phyloP scores from a whole-genome alignment of 2,113 vertebrate species.

The Aphyosemion australe region DNA sequence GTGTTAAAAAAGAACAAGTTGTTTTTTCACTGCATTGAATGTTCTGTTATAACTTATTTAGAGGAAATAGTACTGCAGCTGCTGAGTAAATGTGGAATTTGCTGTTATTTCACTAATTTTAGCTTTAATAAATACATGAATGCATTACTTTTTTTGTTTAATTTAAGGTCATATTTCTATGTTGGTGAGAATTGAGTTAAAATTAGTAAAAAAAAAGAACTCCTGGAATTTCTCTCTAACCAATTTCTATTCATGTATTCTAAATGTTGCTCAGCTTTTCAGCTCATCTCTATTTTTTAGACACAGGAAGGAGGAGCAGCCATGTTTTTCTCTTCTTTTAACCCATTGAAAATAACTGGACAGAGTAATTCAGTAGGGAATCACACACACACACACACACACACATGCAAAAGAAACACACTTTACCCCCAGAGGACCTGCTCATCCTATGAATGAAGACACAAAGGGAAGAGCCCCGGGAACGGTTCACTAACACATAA shows the following conservation, averaged over 20 bases:
- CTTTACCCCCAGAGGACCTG: constrained; percentile 54
- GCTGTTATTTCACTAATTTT: no score
- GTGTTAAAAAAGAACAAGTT: no score
- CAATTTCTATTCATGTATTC: constrained; percentile 7
- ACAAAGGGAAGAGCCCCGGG: constrained; percentile 31
- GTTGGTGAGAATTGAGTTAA: background rate
- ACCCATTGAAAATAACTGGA: constrained; percentile 60
- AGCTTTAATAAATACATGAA: no score
- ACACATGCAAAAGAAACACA: constrained; percentile 33
- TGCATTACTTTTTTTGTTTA: no score
- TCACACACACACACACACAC: constrained; percentile 22
- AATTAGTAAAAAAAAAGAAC: background rate
- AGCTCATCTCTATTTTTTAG: constrained; percentile 41
- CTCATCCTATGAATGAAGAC: constrained; percentile 51
- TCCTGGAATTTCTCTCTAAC: background rate
- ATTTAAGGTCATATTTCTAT: no score
- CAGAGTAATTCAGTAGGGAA: constrained; percentile 54
- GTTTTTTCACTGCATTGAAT: no score
- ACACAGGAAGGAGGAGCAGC: constrained; percentile 21
- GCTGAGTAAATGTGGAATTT: no score
- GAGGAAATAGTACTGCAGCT: no score
- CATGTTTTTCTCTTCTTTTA: constrained; percentile 18
- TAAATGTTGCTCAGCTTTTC: constrained; percentile 13
- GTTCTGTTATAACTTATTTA: no score
- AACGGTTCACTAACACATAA: constrained; percentile 37